Percentiles rank a stretch among this genome's conserved stretches.
Conservation (phyloP, 2,797 vertebrate species). For the Ptychobarbus kaznakovi region DNA sequence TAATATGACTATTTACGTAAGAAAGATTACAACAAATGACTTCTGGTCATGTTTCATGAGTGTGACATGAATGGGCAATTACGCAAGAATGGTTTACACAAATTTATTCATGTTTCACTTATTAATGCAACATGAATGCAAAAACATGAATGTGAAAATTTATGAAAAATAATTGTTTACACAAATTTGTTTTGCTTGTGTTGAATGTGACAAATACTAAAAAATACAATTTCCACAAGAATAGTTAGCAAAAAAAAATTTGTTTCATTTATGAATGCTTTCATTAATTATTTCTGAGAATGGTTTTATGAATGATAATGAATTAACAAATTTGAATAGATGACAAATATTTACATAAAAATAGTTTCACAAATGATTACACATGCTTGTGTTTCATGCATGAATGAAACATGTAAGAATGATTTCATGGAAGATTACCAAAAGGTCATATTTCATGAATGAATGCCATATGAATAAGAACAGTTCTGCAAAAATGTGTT, state of each 20-base stretch:
- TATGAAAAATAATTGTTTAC: too few relatives aligned
- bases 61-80: background rate
- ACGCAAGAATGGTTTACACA: background rate
- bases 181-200: background rate
- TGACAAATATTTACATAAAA: background rate
- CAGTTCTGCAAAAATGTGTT: background rate
- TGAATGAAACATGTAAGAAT: too few relatives aligned
- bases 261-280: background rate
- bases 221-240: too few relatives aligned
- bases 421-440: background rate
- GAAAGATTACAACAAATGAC: background rate
- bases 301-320: too few relatives aligned
- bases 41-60: background rate
- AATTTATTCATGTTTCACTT: background rate
- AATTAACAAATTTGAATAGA: background rate
- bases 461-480: background rate
- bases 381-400: too few relatives aligned
- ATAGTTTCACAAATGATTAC: background rate
- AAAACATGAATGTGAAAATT: too few relatives aligned
- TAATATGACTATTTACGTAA: background rate
- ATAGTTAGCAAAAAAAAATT: too few relatives aligned
- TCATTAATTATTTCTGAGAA: too few relatives aligned
- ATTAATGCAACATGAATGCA: too few relatives aligned
- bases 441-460: background rate
- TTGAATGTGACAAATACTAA: too few relatives aligned